phyloP scores from a whole-genome alignment of 2,113 vertebrate species.

The Macquaria ambigua region DNA sequence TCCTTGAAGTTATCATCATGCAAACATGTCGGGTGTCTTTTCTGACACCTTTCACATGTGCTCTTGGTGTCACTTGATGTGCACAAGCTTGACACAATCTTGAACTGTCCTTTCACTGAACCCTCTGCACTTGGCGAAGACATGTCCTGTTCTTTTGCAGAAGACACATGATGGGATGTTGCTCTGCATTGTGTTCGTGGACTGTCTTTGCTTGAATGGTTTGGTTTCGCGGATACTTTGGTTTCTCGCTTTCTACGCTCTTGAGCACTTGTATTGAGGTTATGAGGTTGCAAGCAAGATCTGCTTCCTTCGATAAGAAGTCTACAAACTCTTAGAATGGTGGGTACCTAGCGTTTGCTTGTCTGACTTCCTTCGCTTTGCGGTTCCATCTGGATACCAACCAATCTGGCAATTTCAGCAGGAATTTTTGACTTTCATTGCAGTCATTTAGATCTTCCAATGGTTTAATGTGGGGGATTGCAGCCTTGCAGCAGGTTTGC shows the following conservation, averaged over 20 bases:
- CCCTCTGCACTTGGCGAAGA: not conserved
- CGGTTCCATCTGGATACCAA: constrained; percentile 7
- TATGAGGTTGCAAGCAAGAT: constrained; percentile 2
- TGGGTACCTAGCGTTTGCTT: not conserved
- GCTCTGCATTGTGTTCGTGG: not conserved
- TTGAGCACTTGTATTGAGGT: constrained; percentile 23
- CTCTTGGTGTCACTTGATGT: not conserved
- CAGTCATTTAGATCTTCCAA: constrained; percentile 28
- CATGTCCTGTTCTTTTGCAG: constrained; percentile 22
- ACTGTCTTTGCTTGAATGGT: constrained; percentile 31
- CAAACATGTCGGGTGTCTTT: not conserved
- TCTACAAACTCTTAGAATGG: constrained; percentile 4
- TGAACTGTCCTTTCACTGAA: not conserved
- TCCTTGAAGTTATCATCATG: constrained; percentile 3
- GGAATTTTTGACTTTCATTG: not conserved
- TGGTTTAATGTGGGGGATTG: not conserved
- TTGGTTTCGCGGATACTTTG: not conserved
- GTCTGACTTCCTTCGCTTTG: not conserved
- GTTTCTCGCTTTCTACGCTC: not conserved
- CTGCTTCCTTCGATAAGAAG: constrained; percentile 15
- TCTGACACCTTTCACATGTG: constrained; percentile 16
- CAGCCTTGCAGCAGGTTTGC: constrained; percentile 21
- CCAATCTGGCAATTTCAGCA: constrained; percentile 18
- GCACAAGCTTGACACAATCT: constrained; percentile 18
- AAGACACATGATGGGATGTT: not conserved